Conservation (phyloP, 2,888 invertebrate genomes). For the Parochlus steinenii region DNA sequence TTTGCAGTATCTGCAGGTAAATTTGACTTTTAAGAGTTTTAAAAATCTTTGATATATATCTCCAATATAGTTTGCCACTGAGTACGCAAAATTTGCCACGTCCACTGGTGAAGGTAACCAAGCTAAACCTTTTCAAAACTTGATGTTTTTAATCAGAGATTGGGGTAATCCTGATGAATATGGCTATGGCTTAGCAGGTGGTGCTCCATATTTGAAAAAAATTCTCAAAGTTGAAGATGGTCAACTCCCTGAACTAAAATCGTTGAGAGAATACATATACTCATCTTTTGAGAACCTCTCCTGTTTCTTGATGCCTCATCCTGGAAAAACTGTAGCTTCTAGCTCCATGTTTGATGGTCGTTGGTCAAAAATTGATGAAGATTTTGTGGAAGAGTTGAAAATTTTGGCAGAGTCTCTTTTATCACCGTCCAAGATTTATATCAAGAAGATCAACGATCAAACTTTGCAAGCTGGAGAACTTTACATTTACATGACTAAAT, state of each 20-base stretch:
- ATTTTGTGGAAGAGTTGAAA: constrained; percentile 7
- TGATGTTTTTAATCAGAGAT: constrained; percentile 12
- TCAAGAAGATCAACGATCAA: constrained; percentile 8
- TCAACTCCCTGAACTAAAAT: constrained; percentile 9
- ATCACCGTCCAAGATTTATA: background rate
- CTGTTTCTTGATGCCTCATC: constrained; percentile 12
- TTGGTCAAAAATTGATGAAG: constrained; percentile 11
- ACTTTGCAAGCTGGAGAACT: constrained; percentile 1
- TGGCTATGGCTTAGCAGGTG: constrained; percentile 11
- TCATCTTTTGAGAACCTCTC: constrained; percentile 10
- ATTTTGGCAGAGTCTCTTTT: constrained; percentile 1
- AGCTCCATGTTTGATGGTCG: constrained; percentile 11
- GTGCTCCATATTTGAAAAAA: constrained; percentile 1
- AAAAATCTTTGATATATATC: constrained; percentile 1
- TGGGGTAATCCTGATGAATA: constrained; percentile 11
- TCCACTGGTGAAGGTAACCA: background rate
- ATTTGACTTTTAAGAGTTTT: background rate
- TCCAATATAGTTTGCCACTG: constrained; percentile 9
- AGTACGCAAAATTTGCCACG: constrained; percentile 9
- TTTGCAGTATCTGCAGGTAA: constrained; percentile 8
- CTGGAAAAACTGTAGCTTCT: constrained; percentile 7
- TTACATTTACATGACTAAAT: constrained; percentile 4
- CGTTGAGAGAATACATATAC: constrained; percentile 8
- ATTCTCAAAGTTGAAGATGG: constrained; percentile 2
- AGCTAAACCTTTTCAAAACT: constrained; percentile 12